Percentiles rank a stretch among this genome's conserved stretches.
These are phyloP conservation scores for Biston stratarius DNA, from an alignment of 2,888 invertebrate species.

Conservation along the genomic window DNA sequence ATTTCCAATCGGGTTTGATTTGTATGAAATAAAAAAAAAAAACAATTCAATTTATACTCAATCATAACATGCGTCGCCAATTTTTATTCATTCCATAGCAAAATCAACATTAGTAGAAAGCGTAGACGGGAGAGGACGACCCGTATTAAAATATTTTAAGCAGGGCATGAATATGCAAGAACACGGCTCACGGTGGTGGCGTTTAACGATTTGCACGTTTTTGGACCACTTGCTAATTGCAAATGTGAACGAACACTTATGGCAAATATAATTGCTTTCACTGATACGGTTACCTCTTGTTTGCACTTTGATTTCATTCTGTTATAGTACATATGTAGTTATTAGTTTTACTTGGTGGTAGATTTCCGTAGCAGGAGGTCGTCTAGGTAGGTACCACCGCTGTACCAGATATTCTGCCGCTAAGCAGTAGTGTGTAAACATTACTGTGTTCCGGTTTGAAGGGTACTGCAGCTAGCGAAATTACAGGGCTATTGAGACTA, in stretches of 20 bases:
- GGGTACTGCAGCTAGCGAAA: too few relatives aligned
- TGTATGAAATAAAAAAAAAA: background rate
- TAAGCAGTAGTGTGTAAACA: too few relatives aligned
- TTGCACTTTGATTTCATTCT: conserved; percentile 62
- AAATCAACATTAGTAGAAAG: conserved; percentile 82
- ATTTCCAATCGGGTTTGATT: too few relatives aligned
- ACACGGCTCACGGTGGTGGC: conserved; percentile 78
- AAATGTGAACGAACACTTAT: conserved; percentile 84
- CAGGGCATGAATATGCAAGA: conserved; percentile 86
- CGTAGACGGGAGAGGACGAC: conserved; percentile 72
- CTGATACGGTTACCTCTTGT: conserved; percentile 73
- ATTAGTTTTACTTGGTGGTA: too few relatives aligned
- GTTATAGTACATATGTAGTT: conserved; percentile 3
- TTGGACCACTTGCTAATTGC: conserved; percentile 85
- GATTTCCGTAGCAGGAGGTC: too few relatives aligned
- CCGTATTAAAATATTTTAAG: conserved; percentile 86
- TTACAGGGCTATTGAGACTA: too few relatives aligned
- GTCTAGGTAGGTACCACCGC: too few relatives aligned
- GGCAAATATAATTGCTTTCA: conserved; percentile 83
- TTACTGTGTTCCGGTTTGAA: too few relatives aligned
- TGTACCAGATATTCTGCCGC: too few relatives aligned
- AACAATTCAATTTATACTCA: background rate
- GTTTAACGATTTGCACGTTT: conserved; percentile 86
- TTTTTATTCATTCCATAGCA: conserved; percentile 70
- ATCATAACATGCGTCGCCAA: conserved; percentile 25